Evolutionary conservation across 2,888 invertebrate genomes (phyloP).

Genomic region (Cylloceria caligata): DNA sequence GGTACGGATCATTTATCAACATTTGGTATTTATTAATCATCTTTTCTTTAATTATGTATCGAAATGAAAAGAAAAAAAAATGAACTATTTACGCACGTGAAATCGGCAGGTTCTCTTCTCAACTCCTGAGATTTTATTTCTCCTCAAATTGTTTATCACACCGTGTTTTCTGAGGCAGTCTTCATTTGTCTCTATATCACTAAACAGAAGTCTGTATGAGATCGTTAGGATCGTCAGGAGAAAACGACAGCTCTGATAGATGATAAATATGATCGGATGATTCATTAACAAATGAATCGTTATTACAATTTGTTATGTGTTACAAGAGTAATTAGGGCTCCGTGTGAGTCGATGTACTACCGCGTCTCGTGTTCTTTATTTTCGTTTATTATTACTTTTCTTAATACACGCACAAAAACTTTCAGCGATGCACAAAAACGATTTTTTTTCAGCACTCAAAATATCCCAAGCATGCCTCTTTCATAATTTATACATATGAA

Average conservation of each 20-base stretch:
- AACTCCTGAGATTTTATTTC: conserved; percentile 7
- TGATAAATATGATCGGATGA: conserved; percentile 29
- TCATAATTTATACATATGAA: conserved; percentile 55
- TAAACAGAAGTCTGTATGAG: conserved; percentile 57
- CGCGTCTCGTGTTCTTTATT: conserved; percentile 10
- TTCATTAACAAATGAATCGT: conserved; percentile 35
- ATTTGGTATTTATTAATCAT: conserved; percentile 47
- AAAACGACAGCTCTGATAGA: conserved; percentile 40
- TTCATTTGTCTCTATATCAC: conserved; percentile 59
- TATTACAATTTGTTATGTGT: conserved; percentile 26
- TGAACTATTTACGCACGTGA: conserved; percentile 24
- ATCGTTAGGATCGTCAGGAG: conserved; percentile 51
- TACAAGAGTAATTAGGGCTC: conserved; percentile 42
- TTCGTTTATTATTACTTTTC: conserved; percentile 2
- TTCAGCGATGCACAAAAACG: conserved; percentile 33
- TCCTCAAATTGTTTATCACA: conserved; percentile 44
- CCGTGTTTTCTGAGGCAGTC: conserved; percentile 54
- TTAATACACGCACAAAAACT: conserved; percentile 26
- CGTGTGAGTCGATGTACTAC: conserved; percentile 20
- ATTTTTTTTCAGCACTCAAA: conserved; percentile 39
- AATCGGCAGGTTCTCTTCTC: background rate
- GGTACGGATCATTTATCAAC: conserved; percentile 28
- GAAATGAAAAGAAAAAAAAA: conserved; percentile 48
- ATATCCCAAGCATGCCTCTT: conserved; percentile 31
- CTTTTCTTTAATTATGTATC: conserved; percentile 27